phyloP scores from a whole-genome alignment of 2,797 vertebrate genomes.

The Vespertilio murinus region DNA sequence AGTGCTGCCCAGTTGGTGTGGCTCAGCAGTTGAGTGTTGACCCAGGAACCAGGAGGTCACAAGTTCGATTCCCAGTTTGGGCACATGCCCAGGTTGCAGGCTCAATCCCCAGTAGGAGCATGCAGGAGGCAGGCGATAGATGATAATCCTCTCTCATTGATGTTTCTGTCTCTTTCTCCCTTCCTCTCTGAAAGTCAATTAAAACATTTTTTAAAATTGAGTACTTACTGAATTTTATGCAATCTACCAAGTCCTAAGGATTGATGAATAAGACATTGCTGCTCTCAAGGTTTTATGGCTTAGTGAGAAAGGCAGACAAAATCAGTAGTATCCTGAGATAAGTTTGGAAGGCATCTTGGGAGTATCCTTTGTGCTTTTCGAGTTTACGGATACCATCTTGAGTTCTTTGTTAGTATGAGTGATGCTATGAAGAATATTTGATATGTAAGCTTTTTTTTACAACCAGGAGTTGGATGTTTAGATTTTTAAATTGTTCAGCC shows the following conservation, averaged over 20 bases:
- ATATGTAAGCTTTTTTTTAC: rapidly evolving
- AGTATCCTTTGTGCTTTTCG: too few relatives aligned
- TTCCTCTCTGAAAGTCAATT: too few relatives aligned
- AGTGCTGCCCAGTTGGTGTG: neutral
- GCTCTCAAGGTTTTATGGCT: neutral
- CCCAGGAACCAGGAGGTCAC: too few relatives aligned
- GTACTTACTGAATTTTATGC: neutral
- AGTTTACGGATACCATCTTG: neutral
- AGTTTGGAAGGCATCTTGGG: rapidly evolving
- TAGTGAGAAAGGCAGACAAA: neutral
- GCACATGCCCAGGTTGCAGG: too few relatives aligned
- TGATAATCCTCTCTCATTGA: too few relatives aligned
- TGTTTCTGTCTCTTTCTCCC: too few relatives aligned
- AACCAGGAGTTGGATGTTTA: neutral
- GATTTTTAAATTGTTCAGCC: neutral
- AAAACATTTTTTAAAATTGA: neutral
- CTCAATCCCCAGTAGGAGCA: too few relatives aligned
- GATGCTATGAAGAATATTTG: neutral
- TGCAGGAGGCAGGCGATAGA: too few relatives aligned
- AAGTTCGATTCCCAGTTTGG: too few relatives aligned
- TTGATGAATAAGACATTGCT: neutral
- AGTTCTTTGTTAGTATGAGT: neutral
- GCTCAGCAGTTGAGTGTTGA: too few relatives aligned
- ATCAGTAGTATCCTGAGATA: rapidly evolving
- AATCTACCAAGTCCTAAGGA: neutral